phyloP scores from a whole-genome alignment of 2,888 invertebrate genomes.

The Molanna angustata region DNA sequence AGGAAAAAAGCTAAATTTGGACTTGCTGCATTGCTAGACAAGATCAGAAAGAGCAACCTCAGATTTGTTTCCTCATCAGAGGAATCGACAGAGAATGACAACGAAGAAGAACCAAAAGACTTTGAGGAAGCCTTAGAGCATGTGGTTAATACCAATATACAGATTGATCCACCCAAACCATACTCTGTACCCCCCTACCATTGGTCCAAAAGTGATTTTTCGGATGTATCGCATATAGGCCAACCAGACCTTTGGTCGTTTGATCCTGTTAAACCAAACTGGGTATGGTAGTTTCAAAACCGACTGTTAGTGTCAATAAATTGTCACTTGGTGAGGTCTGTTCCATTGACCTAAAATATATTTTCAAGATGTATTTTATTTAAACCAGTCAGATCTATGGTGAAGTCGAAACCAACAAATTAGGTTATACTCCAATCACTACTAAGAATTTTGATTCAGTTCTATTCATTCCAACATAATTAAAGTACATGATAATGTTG shows the following conservation, averaged over 20 bases:
- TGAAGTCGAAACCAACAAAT: too few species aligned
- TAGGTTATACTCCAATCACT: too few species aligned
- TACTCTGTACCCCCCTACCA: slow-evolving; percentile 60
- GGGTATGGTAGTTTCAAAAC: slow-evolving; percentile 57
- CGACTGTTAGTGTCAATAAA: too few species aligned
- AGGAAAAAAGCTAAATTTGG: slow-evolving; percentile 28
- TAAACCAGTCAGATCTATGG: too few species aligned
- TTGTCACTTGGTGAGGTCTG: too few species aligned
- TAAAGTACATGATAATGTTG: too few species aligned
- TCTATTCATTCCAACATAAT: too few species aligned
- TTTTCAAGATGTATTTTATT: too few species aligned
- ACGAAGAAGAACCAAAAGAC: slow-evolving; percentile 23
- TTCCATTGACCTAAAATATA: too few species aligned
- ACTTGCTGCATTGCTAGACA: slow-evolving; percentile 26
- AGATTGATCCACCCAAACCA: slow-evolving; percentile 37
- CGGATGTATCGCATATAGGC: slow-evolving; percentile 61
- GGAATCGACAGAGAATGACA: slow-evolving; percentile 5
- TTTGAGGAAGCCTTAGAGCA: slow-evolving; percentile 37
- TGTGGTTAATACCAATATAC: slow-evolving; percentile 25
- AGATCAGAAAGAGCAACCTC: slow-evolving; percentile 27
- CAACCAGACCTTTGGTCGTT: slow-evolving; percentile 76
- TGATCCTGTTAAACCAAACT: slow-evolving; percentile 55
- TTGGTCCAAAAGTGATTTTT: slow-evolving; percentile 70
- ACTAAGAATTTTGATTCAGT: too few species aligned
- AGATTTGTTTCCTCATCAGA: slow-evolving; percentile 22